phyloP scores from a whole-genome alignment of 2,797 vertebrate species.

The Miichthys miiuy region DNA sequence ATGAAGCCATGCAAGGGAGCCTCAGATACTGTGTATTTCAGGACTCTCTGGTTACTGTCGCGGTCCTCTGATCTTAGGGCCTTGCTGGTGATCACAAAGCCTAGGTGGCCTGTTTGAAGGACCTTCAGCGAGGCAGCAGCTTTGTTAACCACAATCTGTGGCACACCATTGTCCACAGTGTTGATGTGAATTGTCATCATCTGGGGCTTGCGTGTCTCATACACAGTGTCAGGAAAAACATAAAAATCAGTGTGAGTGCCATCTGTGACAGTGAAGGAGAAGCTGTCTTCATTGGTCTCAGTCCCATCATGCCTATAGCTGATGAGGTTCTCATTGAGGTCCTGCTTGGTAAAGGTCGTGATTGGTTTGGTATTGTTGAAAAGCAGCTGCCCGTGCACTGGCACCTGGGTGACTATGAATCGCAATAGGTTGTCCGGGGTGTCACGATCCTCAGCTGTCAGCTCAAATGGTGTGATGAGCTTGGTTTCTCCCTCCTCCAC shows the following conservation, averaged over 20 bases:
- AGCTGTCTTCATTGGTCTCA: conserved; percentile 88
- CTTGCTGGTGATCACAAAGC: conserved; percentile 90
- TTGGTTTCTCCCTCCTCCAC: conserved; percentile 87
- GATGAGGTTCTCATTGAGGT: conserved; percentile 90
- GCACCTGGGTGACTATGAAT: conserved; percentile 89
- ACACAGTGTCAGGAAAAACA: conserved; percentile 88
- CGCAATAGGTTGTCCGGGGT: conserved; percentile 86
- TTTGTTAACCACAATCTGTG: conserved; percentile 89
- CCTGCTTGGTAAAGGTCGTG: conserved; percentile 89
- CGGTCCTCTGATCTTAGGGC: conserved; percentile 87
- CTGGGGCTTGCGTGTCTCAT: conserved; percentile 89
- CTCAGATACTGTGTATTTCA: conserved; percentile 87
- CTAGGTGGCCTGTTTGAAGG: conserved; percentile 86
- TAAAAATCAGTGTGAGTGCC: conserved; percentile 89
- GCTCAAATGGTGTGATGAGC: conserved; percentile 91
- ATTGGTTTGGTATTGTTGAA: conserved; percentile 86
- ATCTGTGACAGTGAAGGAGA: conserved; percentile 92
- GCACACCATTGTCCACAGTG: conserved; percentile 87
- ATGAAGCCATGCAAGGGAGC: conserved; percentile 88
- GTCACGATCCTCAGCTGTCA: conserved; percentile 89
- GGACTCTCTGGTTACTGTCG: conserved; percentile 85
- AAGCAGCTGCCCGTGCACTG: conserved; percentile 88
- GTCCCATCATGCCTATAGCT: conserved; percentile 89
- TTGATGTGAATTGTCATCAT: conserved; percentile 89
- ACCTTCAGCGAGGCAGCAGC: conserved; percentile 85